A percentile compares a stretch with the other conserved stretches of the same genome.
Conservation (phyloP, 2,888 invertebrate species). For the Azorinus chamasolen region DNA sequence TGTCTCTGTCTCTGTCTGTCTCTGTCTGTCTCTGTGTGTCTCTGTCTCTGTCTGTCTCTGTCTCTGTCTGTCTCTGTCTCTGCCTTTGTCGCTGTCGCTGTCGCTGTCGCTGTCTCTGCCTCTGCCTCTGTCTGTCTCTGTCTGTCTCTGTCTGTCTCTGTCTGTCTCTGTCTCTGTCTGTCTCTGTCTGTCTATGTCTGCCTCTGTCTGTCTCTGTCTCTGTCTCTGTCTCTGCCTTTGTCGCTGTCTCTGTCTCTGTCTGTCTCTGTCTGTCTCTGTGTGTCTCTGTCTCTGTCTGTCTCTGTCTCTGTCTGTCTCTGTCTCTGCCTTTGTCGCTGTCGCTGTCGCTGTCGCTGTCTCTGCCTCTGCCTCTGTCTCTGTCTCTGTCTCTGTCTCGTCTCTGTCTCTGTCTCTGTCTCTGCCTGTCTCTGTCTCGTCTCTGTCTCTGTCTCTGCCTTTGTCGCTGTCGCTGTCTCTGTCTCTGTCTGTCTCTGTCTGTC, state of each 20-base stretch:
- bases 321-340: neutral
- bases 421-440: too few species aligned
- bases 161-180: neutral
- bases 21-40: neutral
- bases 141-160: conserved; percentile 1
- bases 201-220: too few species aligned
- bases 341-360: neutral
- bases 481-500: neutral
- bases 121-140: too few species aligned
- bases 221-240: neutral
- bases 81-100: neutral
- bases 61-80: neutral
- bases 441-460: too few species aligned
- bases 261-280: conserved; percentile 8
- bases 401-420: too few species aligned
- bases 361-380: too few species aligned
- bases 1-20: neutral
- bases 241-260: conserved; percentile 14
- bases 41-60: neutral
- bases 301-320: conserved; percentile 1
- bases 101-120: neutral
- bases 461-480: neutral
- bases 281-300: neutral
- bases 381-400: too few species aligned
- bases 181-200: too few species aligned